Conservation (phyloP, 2,797 vertebrate genomes). For the Sebastes paucispinis region DNA sequence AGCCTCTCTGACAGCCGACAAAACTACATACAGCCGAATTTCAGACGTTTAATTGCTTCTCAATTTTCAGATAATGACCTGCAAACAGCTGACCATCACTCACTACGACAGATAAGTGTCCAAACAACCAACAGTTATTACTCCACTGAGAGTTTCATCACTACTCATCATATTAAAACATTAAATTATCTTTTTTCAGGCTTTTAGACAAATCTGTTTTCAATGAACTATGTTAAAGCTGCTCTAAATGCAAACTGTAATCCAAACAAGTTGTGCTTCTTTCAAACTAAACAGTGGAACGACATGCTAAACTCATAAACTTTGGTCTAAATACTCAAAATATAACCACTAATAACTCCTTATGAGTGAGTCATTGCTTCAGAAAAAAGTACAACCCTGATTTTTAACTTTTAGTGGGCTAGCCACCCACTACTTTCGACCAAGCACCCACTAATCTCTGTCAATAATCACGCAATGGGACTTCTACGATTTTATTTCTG, state of each 20-base stretch:
- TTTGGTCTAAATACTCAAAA: background rate
- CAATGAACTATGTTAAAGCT: background rate
- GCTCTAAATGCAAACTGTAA: background rate
- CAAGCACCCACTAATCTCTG: background rate
- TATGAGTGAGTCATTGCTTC: background rate
- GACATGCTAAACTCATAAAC: background rate
- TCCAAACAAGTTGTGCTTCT: background rate
- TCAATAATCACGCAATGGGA: background rate
- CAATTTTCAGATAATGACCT: background rate
- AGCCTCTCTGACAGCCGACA: constrained; percentile 43
- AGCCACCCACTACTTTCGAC: background rate
- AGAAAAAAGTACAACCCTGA: background rate
- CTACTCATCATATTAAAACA: background rate
- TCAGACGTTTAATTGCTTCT: constrained; percentile 3
- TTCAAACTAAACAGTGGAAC: background rate
- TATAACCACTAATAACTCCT: background rate
- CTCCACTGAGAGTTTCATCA: background rate
- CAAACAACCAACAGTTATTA: background rate
- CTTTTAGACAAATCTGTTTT: background rate
- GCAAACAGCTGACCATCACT: background rate
- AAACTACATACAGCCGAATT: constrained; percentile 22
- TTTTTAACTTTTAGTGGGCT: background rate
- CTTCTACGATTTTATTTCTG: background rate
- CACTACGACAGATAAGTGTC: background rate
- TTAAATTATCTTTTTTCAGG: background rate